Conservation (phyloP, 2,888 invertebrate species). For the Drosophila meridiana region DNA sequence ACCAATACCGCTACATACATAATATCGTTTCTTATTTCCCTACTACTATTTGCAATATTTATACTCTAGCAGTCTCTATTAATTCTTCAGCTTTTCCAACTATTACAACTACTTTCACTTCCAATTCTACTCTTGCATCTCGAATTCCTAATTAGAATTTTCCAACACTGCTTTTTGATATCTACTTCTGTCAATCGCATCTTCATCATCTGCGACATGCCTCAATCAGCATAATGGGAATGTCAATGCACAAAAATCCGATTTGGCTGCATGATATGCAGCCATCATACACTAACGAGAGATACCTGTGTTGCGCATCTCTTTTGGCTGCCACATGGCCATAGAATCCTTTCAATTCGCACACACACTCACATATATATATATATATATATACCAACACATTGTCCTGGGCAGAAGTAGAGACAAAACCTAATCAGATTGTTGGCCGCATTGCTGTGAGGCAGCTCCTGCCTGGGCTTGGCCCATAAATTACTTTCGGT, state of each 20-base stretch:
- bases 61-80: background rate
- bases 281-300: slow-evolving; percentile 7
- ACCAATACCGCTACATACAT: background rate
- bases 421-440: slow-evolving; percentile 17
- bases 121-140: background rate
- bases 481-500: slow-evolving; percentile 48
- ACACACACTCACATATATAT: background rate
- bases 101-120: background rate
- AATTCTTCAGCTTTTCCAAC: background rate
- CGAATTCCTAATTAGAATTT: background rate
- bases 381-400: background rate
- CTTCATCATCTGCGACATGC: background rate
- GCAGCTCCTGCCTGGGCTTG: slow-evolving; percentile 9
- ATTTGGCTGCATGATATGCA: slow-evolving; percentile 2
- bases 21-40: no score
- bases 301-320: slow-evolving; percentile 20
- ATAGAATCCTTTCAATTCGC: slow-evolving; percentile 24
- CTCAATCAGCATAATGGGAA: slow-evolving; percentile 19
- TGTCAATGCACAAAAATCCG: background rate
- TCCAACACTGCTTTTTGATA: background rate
- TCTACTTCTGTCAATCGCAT: background rate
- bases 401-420: slow-evolving; percentile 19
- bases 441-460: slow-evolving; percentile 26
- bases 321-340: slow-evolving; percentile 11
- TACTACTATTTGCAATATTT: background rate